Percentiles rank a stretch among this genome's conserved stretches.
Evolutionary conservation across 2,888 invertebrate genomes (phyloP).

Genomic region (Augochlorella aurata): DNA sequence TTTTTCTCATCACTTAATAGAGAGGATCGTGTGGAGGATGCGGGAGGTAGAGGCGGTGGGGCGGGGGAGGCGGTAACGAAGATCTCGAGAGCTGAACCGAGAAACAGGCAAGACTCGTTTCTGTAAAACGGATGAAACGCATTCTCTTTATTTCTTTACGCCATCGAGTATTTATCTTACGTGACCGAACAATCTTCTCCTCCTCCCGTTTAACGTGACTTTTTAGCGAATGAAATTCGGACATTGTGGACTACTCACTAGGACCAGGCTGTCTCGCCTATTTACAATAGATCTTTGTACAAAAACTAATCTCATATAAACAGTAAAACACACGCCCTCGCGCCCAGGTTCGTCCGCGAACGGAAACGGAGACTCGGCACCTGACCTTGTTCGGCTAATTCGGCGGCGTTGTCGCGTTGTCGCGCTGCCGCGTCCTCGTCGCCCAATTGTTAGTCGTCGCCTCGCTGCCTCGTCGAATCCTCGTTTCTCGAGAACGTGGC

Average conservation of each 20-base stretch:
- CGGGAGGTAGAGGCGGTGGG: neutral
- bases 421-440: slow-evolving; percentile 16
- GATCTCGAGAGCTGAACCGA: slow-evolving; percentile 28
- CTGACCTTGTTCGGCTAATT: slow-evolving; percentile 11
- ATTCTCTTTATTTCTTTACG: slow-evolving; percentile 72
- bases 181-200: slow-evolving; percentile 56
- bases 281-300: slow-evolving; percentile 79
- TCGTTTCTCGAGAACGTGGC: slow-evolving; percentile 20
- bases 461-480: neutral
- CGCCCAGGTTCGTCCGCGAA: slow-evolving; percentile 33
- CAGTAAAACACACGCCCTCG: slow-evolving; percentile 65
- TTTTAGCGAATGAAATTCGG: slow-evolving; percentile 71
- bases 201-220: slow-evolving; percentile 35
- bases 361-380: slow-evolving; percentile 55
- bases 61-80: neutral
- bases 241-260: slow-evolving; percentile 71
- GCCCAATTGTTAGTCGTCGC: slow-evolving; percentile 28
- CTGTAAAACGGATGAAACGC: slow-evolving; percentile 79
- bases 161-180: slow-evolving; percentile 65
- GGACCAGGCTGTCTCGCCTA: slow-evolving; percentile 71
- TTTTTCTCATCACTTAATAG: slow-evolving; percentile 51
- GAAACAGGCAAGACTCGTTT: slow-evolving; percentile 54
- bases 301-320: slow-evolving; percentile 77
- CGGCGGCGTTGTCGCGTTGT: slow-evolving; percentile 36
- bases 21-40: slow-evolving; percentile 22